Evolutionary conservation across 2,113 vertebrate genomes (phyloP).

Genomic region (Blennius ocellaris): DNA sequence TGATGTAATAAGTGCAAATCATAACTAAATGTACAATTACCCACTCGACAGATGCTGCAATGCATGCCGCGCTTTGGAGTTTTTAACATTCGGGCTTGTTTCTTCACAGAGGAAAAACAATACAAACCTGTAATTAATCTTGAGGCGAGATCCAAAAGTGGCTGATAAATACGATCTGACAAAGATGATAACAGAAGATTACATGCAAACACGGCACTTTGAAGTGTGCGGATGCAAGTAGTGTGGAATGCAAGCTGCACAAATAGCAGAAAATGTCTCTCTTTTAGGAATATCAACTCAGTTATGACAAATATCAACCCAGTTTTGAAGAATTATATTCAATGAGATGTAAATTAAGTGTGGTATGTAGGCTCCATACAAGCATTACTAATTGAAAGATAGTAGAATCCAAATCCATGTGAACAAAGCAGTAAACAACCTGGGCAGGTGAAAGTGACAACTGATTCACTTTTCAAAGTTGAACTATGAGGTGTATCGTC

Average conservation of each 20-base stretch:
- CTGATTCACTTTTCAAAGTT: slow-evolving; percentile 9
- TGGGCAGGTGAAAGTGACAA: too few relatives aligned
- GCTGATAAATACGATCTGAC: slow-evolving; percentile 1
- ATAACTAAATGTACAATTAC: slow-evolving; percentile 47
- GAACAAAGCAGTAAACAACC: too few relatives aligned
- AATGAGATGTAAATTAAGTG: too few relatives aligned
- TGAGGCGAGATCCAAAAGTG: neutral
- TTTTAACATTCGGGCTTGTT: slow-evolving; percentile 18
- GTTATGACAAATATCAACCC: too few relatives aligned
- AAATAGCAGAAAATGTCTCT: too few relatives aligned
- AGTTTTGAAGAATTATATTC: too few relatives aligned
- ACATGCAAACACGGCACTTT: slow-evolving; percentile 8
- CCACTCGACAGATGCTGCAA: slow-evolving; percentile 26
- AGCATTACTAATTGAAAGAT: too few relatives aligned
- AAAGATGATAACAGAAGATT: neutral
- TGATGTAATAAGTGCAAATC: slow-evolving; percentile 39
- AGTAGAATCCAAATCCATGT: too few relatives aligned
- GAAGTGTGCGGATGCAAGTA: neutral
- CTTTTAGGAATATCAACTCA: too few relatives aligned
- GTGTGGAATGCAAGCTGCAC: neutral
- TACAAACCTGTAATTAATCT: slow-evolving; percentile 32
- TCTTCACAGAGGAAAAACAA: slow-evolving; percentile 9
- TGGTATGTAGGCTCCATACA: too few relatives aligned
- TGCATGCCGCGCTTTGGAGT: slow-evolving; percentile 6
- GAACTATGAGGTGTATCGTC: slow-evolving; percentile 46